phyloP scores from a whole-genome alignment of 2,888 invertebrate species.

The Mythimna ferrago region DNA sequence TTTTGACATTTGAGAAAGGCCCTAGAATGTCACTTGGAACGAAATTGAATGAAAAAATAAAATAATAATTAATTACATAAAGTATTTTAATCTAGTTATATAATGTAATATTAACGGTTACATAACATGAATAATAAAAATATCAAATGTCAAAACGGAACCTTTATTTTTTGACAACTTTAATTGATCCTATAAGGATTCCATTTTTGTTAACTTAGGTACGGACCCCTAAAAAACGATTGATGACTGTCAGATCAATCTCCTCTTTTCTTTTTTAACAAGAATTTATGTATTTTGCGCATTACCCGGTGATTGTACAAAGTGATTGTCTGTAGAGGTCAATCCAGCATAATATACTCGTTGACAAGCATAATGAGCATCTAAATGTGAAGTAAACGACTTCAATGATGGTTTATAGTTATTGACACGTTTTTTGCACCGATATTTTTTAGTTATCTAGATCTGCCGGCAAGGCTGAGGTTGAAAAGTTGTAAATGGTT shows the following conservation, averaged over 20 bases:
- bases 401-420: slow-evolving; percentile 43
- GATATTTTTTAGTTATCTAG: slow-evolving; percentile 56
- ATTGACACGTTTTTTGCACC: slow-evolving; percentile 35
- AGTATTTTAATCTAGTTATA: no score
- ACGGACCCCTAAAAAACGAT: no score
- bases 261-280: slow-evolving; percentile 43
- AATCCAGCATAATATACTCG: slow-evolving; percentile 49
- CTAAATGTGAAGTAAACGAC: slow-evolving; percentile 47
- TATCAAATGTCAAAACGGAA: no score
- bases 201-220: no score
- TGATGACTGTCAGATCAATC: slow-evolving; percentile 22
- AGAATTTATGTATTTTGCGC: slow-evolving; percentile 56
- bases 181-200: no score
- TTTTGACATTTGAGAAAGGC: no score
- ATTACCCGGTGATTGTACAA: slow-evolving; percentile 32
- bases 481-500: slow-evolving; percentile 1
- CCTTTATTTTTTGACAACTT: no score
- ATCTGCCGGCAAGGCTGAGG: slow-evolving; percentile 33
- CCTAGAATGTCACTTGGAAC: no score
- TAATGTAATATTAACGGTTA: no score
- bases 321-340: slow-evolving; percentile 57
- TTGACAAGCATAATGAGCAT: slow-evolving; percentile 54
- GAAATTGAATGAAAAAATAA: no score
- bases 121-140: no score
- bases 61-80: no score